Conservation (phyloP, 2,888 invertebrate species). For the Anoplius nigerrimus region DNA sequence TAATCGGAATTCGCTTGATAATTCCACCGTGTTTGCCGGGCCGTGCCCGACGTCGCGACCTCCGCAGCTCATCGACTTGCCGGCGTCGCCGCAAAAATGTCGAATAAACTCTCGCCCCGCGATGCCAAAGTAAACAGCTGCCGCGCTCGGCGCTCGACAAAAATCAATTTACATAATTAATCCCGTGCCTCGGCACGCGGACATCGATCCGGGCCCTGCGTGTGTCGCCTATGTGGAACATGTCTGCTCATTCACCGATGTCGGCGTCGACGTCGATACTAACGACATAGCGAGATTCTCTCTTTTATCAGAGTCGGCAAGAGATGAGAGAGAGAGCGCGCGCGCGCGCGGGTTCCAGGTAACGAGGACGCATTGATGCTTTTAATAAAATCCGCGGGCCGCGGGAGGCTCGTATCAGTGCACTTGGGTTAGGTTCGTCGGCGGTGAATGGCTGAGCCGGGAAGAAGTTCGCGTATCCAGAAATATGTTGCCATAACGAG, state of each 20-base stretch:
- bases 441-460: conserved; percentile 9
- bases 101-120: too few species aligned
- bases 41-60: too few species aligned
- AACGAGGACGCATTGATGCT: conserved; percentile 36
- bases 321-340: conserved; percentile 14
- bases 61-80: too few species aligned
- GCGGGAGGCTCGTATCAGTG: conserved; percentile 14
- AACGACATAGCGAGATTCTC: too few species aligned
- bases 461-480: conserved; percentile 17
- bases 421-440: conserved; percentile 16
- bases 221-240: not conserved
- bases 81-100: too few species aligned
- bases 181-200: too few species aligned
- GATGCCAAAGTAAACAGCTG: too few species aligned
- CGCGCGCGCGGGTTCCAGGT: conserved; percentile 15
- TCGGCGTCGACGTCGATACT: conserved; percentile 1
- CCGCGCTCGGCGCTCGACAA: too few species aligned
- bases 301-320: not conserved
- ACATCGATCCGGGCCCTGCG: too few species aligned
- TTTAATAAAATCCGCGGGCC: conserved; percentile 37
- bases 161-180: too few species aligned
- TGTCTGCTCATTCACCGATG: not conserved
- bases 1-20: too few species aligned
- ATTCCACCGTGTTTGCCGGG: too few species aligned
- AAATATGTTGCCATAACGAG: not conserved